Conservation (phyloP, 2,113 vertebrate species). For the Cisticola juncidis region DNA sequence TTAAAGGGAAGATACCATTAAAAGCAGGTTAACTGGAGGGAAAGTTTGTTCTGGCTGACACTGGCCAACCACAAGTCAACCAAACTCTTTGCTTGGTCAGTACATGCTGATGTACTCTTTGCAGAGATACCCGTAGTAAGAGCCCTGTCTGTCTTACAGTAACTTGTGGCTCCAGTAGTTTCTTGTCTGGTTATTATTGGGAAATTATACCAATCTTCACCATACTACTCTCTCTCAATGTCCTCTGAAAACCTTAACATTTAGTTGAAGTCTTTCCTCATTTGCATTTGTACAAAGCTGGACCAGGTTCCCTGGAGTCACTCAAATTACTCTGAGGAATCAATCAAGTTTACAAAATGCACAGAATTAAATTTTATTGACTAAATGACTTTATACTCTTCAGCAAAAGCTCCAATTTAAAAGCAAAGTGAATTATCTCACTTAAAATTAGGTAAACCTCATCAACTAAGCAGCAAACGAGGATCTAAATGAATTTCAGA, state of each 20-base stretch:
- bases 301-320: neutral
- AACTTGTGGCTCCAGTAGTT: neutral
- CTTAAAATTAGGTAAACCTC: neutral
- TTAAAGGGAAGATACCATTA: neutral
- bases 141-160: neutral
- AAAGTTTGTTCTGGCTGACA: neutral
- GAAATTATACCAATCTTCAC: neutral
- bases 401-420: neutral
- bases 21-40: neutral
- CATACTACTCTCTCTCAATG: neutral
- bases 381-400: neutral
- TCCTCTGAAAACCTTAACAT: neutral
- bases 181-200: neutral
- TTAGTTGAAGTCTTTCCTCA: neutral
- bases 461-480: neutral
- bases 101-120: neutral
- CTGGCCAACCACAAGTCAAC: neutral
- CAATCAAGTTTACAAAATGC: neutral
- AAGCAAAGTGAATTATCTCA: neutral
- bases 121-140: neutral
- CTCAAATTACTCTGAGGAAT: neutral
- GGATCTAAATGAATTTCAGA: neutral
- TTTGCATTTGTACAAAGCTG: neutral
- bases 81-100: neutral
- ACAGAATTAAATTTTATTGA: neutral